A percentile compares a stretch with the other conserved stretches of the same genome.
Evolutionary conservation across 2,888 invertebrate species (phyloP).

Genomic region (Electrophaes corylata): DNA sequence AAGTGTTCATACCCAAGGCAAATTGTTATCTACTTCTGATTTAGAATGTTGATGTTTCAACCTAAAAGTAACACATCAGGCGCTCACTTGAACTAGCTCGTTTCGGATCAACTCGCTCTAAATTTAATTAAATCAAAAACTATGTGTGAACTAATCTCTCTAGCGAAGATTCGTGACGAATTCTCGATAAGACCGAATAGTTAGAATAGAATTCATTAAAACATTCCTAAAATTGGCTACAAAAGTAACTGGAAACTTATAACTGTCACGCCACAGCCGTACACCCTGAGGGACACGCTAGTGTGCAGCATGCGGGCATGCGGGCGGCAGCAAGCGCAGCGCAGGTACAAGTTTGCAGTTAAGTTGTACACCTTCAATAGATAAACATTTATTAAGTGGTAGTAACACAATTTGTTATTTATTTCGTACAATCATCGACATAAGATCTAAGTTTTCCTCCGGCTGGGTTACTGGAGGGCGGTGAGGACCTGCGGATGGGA

Average conservation of each 20-base stretch:
- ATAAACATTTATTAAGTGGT: conserved; percentile 1
- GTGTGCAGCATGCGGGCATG: too few species aligned
- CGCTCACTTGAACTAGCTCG: neutral
- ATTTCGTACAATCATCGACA: conserved; percentile 55
- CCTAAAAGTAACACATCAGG: too few species aligned
- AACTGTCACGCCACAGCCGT: too few species aligned
- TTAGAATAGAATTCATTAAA: conserved; percentile 25
- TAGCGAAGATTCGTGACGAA: conserved; percentile 4
- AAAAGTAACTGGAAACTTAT: conserved; percentile 2
- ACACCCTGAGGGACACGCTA: too few species aligned
- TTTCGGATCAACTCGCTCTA: conserved; percentile 4
- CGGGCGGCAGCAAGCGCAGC: too few species aligned
- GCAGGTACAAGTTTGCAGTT: conserved; percentile 2
- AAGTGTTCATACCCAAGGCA: too few species aligned
- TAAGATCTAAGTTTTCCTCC: conserved; percentile 42
- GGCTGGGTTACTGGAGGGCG: conserved; percentile 39
- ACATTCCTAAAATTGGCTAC: conserved; percentile 41
- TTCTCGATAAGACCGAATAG: conserved; percentile 1
- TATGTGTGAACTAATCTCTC: conserved; percentile 12
- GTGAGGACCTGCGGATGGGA: conserved; percentile 49
- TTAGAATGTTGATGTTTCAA: too few species aligned
- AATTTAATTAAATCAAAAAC: conserved; percentile 13
- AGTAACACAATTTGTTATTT: conserved; percentile 48
- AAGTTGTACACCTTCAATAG: neutral
- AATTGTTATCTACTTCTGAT: too few species aligned